Evolutionary conservation across 2,113 vertebrate genomes (phyloP).

Genomic region (Lagopus muta): DNA sequence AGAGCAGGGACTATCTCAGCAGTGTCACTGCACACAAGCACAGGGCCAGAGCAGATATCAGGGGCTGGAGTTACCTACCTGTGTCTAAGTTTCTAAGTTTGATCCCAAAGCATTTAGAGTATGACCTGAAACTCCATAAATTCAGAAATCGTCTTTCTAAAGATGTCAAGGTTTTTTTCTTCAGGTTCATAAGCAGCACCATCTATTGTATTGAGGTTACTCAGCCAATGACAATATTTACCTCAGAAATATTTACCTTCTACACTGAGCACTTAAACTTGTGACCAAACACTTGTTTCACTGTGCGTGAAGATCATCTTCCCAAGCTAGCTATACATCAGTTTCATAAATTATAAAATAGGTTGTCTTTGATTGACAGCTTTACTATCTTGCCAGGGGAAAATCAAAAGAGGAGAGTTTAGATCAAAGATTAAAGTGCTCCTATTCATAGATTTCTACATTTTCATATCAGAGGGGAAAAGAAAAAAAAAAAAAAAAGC

Average conservation of each 20-base stretch:
- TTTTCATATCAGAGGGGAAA: not conserved
- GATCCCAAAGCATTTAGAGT: not conserved
- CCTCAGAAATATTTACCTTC: not conserved
- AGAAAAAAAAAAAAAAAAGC: not conserved
- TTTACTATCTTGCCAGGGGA: not conserved
- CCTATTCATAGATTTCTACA: not conserved
- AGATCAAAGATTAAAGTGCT: conserved; percentile 11
- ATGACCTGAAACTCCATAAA: not conserved
- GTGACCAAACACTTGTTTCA: not conserved
- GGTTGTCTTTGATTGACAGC: not conserved
- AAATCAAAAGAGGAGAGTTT: not conserved
- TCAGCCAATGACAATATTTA: not conserved
- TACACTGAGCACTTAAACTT: not conserved
- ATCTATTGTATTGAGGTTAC: rapidly evolving
- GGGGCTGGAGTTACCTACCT: not conserved
- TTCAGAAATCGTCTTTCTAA: not conserved
- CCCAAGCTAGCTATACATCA: not conserved
- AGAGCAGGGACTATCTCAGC: not conserved
- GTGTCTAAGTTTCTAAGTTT: not conserved
- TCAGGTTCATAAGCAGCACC: not conserved
- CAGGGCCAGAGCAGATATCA: not conserved
- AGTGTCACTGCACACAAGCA: not conserved
- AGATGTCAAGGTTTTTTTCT: not conserved
- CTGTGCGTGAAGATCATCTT: not conserved
- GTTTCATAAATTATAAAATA: conserved; percentile 31